These are phyloP conservation scores for Drosophila maculinotata DNA, from an alignment of 2,888 invertebrate genomes.

Conservation along the genomic window DNA sequence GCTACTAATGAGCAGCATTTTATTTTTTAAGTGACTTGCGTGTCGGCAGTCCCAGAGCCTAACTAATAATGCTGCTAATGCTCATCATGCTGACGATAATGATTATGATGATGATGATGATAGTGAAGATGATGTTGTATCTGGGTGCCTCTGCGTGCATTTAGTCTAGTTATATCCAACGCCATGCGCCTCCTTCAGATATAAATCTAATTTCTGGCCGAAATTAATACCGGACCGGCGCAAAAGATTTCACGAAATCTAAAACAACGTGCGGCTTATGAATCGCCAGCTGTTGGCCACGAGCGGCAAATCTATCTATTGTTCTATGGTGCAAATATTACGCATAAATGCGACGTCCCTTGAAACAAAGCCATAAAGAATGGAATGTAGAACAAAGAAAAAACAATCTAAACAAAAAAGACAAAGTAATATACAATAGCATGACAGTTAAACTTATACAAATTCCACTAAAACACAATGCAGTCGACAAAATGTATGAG, in stretches of 20 bases:
- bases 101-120: conserved; percentile 30
- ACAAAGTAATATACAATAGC: conserved; percentile 8
- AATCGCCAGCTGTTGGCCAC: conserved; percentile 34
- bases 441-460: conserved; percentile 70
- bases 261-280: conserved; percentile 28
- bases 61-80: conserved; percentile 43
- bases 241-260: conserved; percentile 32
- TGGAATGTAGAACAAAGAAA: conserved; percentile 40
- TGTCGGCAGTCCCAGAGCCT: conserved; percentile 33
- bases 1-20: conserved; percentile 71
- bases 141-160: conserved; percentile 11
- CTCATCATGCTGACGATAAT: conserved; percentile 27
- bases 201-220: conserved; percentile 42
- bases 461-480: conserved; percentile 55
- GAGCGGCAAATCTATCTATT: conserved; percentile 44
- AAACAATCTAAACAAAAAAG: conserved; percentile 23
- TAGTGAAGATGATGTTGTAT: conserved; percentile 5
- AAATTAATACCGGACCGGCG: conserved; percentile 42
- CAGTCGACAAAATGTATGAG: conserved; percentile 18
- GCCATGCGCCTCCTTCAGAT: conserved; percentile 11
- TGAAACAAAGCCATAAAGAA: conserved; percentile 54
- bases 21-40: conserved; percentile 75
- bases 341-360: conserved; percentile 38
- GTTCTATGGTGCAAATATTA: conserved; percentile 34
- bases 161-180: conserved; percentile 4